Evolutionary conservation across 2,888 invertebrate species (phyloP).

Genomic region (Cephus rjabovi): DNA sequence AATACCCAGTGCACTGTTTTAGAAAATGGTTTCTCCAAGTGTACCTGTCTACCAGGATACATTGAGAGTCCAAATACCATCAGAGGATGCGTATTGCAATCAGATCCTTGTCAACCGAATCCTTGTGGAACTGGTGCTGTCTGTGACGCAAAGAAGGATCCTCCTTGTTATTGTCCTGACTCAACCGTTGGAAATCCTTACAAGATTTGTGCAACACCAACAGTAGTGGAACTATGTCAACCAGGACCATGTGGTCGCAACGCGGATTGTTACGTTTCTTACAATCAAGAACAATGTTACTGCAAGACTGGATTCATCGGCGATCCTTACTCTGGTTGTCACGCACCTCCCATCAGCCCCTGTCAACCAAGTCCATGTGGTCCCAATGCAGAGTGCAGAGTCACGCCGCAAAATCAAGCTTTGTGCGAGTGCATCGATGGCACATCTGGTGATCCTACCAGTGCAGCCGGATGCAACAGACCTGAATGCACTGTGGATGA

Average conservation of each 20-base stretch:
- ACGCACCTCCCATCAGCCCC: constrained; percentile 75
- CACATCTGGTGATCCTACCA: constrained; percentile 81
- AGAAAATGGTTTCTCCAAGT: constrained; percentile 85
- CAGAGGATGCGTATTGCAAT: constrained; percentile 83
- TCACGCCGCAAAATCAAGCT: constrained; percentile 77
- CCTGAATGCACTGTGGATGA: constrained; percentile 84
- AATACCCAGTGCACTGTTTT: constrained; percentile 87
- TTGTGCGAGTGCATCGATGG: constrained; percentile 81
- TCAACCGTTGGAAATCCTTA: constrained; percentile 87
- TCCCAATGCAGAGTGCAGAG: constrained; percentile 79
- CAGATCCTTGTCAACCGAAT: constrained; percentile 86
- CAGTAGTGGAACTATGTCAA: constrained; percentile 76
- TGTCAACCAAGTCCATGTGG: constrained; percentile 87
- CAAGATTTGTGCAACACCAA: constrained; percentile 75
- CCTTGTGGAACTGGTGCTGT: constrained; percentile 83
- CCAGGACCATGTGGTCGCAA: constrained; percentile 87
- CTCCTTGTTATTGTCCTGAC: constrained; percentile 89
- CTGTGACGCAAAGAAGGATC: constrained; percentile 82
- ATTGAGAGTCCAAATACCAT: constrained; percentile 90
- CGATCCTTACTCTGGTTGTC: constrained; percentile 84
- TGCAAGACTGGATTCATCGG: constrained; percentile 82
- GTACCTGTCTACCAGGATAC: constrained; percentile 85
- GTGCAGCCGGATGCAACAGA: constrained; percentile 78
- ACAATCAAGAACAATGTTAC: constrained; percentile 86
- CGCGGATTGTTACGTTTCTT: constrained; percentile 86